A percentile compares a stretch with the other conserved stretches of the same genome.
Conservation (phyloP, 2,888 invertebrate genomes). For the Amblyteles armatorius region DNA sequence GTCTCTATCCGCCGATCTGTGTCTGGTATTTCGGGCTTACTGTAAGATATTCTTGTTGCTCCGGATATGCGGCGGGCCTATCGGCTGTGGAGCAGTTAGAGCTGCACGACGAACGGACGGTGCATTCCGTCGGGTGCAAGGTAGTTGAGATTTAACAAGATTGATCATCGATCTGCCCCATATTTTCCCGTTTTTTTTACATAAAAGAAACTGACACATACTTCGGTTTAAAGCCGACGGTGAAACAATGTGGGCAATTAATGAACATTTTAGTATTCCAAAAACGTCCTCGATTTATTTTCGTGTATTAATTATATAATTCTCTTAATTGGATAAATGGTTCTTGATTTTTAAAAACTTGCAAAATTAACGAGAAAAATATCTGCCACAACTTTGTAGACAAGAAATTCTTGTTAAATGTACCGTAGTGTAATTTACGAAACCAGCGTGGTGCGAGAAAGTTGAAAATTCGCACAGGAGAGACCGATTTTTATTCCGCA, state of each 20-base stretch:
- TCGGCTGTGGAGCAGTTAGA: not conserved
- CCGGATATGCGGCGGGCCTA: constrained; percentile 4
- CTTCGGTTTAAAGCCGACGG: too few relatives aligned
- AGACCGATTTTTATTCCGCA: constrained; percentile 78
- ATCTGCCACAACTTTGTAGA: too few relatives aligned
- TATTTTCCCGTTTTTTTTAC: too few relatives aligned
- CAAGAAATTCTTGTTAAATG: too few relatives aligned
- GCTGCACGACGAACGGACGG: not conserved
- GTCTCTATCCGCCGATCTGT: constrained; percentile 2
- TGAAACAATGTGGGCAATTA: too few relatives aligned
- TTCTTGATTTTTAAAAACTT: too few relatives aligned
- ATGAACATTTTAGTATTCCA: too few relatives aligned
- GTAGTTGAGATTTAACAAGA: not conserved
- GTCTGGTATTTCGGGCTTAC: constrained; percentile 37
- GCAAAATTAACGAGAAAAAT: too few relatives aligned
- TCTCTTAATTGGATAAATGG: too few relatives aligned
- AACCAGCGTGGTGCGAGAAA: constrained; percentile 51
- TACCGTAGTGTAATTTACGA: not conserved
- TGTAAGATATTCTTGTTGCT: constrained; percentile 24
- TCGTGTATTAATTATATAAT: too few relatives aligned
- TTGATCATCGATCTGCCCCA: not conserved
- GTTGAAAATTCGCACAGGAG: constrained; percentile 7
- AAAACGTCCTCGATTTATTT: too few relatives aligned
- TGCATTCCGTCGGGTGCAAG: not conserved
- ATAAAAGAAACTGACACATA: too few relatives aligned